Base-by-base conservation (phyloP, 2,797 vertebrate species). In the Anguilla anguilla region DNA sequence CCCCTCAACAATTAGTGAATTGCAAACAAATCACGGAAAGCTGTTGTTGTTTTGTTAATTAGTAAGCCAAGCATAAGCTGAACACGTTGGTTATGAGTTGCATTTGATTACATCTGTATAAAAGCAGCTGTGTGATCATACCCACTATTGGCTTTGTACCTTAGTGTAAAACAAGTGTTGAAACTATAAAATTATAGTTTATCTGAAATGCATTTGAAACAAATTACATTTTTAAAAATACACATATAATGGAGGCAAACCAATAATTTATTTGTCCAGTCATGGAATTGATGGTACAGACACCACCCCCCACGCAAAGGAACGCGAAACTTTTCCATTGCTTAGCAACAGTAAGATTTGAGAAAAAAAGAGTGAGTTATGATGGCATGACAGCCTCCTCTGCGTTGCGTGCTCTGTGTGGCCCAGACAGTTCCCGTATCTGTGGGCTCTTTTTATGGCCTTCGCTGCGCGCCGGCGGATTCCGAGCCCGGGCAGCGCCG, bases 361-460 rank as follows among this genome's bases (percentile, higher is more conserved):
- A 13, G 22, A 6, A 72, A 35, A 72, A 35, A n/a, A 69, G 10
- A 69, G 13, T 19, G 17, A 43, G 39, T 79, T 69, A 28, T 1
- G 31, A 31, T 61, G 22, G 49, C 19, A 83, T 55, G 61, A 64
- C 49, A n/a, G 9, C 13, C 22, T 57, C 82, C 64, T 57, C 35
- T 61, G 35, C 43, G 46, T 39, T 83, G 82, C 84, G 13, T 74
- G n/a, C 31, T 74, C 84, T 19, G 3, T 39, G 31, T 46, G 35
- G 83, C 64, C 53, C 13, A 72, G 83, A n/a, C 69, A 9, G 11
- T 6, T 84, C 35, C 59, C 83, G 49, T 88, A 85, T 85, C 87
- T 85, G 3, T 39, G 25, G 67, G n/a, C 61, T 85, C 39, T 88
- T 77, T 79, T 85, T 88, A 64, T 85, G 83, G 67, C 51, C 19